Evolutionary conservation across 1,140 invertebrate genomes (phyloP), one percentile per base, ranked within the genome.

Genomic region (Papilio xuthus): DNA sequence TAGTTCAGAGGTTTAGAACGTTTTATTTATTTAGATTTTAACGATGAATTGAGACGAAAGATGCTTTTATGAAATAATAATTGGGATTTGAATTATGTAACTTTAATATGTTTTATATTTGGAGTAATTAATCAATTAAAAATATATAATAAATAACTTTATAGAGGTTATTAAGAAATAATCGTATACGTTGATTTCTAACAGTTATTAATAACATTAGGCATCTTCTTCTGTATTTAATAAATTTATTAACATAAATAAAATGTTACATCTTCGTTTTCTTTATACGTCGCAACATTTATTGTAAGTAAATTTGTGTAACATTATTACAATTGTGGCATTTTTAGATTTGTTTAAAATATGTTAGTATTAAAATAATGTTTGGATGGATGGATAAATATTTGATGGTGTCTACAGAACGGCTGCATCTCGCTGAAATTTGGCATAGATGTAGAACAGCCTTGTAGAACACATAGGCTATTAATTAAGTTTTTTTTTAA

Each of bases 1-100:
- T 28, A 67, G 23, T 32, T 67, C 26, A 67, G 60, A 67, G 60
- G 60, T 60, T 60, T 60, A 60, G 23, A 28, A 26, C 23, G 56
- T 67, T 67, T 67, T 26, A 32, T 67, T 67, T 67, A 67, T 56
- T 23, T 23, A 56, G 4, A 28, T 20, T 60, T 15, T 53, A 53
- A 8, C 18, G 6, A 47, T 47, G 44, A 0, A 1, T 53, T 53
- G n/a, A 53, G 50, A 53, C 20, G 50, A 53, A 9, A 53, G 50
- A 53, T n/a, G 0, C 0, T 32, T n/a, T 53, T 53, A 7, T n/a
- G 2, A 15, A 47, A 3, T 4, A 13, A 15, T 47, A 47, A 15
- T 15, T 47, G 0, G 13, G 15, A 18, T 47, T 18, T 53, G 7
- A 20, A 53, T 53, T 20, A 20, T 53, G 9, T 53, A 0, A 37